Base-by-base conservation (phyloP, 2,797 vertebrate genomes). In the Chrysocyon brachyurus region DNA sequence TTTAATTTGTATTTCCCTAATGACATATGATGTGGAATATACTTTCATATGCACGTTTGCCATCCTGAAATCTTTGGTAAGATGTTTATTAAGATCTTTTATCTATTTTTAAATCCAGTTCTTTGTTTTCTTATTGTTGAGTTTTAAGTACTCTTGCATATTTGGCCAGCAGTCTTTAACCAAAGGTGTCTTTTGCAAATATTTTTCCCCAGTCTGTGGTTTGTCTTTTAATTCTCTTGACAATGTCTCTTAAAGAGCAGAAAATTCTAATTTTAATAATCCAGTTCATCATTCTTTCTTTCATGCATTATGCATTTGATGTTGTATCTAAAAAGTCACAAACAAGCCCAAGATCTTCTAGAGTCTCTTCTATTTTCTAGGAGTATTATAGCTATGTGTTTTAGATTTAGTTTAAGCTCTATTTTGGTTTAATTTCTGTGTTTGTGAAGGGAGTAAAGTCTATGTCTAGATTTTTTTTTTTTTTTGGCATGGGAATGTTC, bases 131-230 rank as follows among this genome's bases (percentile, higher is more conserved):
- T 33, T 56, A 57, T 70, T 64, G 56, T 77, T 92, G 24, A 52
- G 36, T 31, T 61, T 46, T 83, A 91, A 72, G 15, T 33, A 33
- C n/a, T 70, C 33, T 40, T 72, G 2, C 61, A 49, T 73, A 95
- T 73, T 91, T 92, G 57, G 22, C 88, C 85, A 85, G 52, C 75
- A 87, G 82, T 78, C 33, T 77, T 94, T 57, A 79, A 88, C 94
- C 17, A 91, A 68, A 61, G 79, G 59, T 10, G 14, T 59, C 73
- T 46, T 90, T 82, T 46, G 21, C 84, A 84, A 87, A 87, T 96
- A 95, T 82, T 90, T 95, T 90, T 59, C 82, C 52, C 22, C 49
- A 56, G 6, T 81, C 40, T 46, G 40, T 46, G 40, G 40, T 46
- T 46, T 46, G 40, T 46, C 40, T 46, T 46, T 46, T 46, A 17